Evolutionary conservation across 2,888 invertebrate genomes (phyloP).

Genomic region (Prosapia bicincta): DNA sequence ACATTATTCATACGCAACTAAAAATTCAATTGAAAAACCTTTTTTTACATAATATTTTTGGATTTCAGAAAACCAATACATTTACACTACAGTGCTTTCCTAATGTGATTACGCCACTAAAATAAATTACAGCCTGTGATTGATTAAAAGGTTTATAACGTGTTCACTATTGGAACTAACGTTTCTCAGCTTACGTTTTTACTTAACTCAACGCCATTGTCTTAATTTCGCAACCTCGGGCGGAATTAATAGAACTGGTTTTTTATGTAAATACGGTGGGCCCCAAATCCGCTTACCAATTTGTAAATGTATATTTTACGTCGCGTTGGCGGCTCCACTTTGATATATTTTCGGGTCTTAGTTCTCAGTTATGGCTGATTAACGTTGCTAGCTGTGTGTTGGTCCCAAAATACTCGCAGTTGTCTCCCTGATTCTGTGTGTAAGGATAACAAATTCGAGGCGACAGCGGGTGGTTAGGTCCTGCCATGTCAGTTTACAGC

Average conservation of each 20-base stretch:
- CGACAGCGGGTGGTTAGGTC: background rate
- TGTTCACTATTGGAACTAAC: no score
- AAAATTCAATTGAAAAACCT: no score
- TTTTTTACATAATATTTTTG: no score
- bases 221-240: background rate
- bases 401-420: background rate
- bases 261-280: background rate
- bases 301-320: background rate
- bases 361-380: background rate
- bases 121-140: no score
- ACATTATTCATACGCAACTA: no score
- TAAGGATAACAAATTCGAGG: background rate
- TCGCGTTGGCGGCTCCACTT: background rate
- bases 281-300: background rate
- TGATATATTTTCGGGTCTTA: constrained; percentile 3
- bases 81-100: no score
- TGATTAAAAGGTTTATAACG: no score
- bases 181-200: background rate
- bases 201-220: background rate
- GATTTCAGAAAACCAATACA: no score
- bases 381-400: background rate
- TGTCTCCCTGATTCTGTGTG: background rate
- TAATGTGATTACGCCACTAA: no score
- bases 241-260: background rate
- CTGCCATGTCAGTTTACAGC: constrained; percentile 2